These are phyloP conservation scores for Thera britannica DNA, from an alignment of 2,888 invertebrate genomes.

Conservation along the genomic window DNA sequence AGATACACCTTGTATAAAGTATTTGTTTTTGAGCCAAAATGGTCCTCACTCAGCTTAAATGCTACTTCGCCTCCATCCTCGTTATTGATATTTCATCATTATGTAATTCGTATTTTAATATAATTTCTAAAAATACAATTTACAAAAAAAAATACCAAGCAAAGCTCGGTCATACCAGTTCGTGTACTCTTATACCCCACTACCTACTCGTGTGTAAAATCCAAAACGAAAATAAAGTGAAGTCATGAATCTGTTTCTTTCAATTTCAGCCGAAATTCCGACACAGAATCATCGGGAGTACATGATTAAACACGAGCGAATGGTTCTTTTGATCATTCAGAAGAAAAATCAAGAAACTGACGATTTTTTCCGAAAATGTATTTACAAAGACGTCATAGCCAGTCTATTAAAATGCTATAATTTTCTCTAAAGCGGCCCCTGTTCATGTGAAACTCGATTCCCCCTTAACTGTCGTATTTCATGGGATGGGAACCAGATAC, in stretches of 20 bases:
- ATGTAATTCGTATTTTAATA: too few species aligned
- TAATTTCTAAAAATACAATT: too few species aligned
- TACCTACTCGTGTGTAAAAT: slow-evolving; percentile 12
- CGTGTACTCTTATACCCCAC: neutral
- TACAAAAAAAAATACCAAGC: too few species aligned
- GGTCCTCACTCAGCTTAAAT: too few species aligned
- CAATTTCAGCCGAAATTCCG: slow-evolving; percentile 21
- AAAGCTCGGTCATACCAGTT: neutral
- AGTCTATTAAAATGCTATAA: slow-evolving; percentile 21
- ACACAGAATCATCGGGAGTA: slow-evolving; percentile 12
- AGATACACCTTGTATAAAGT: too few species aligned
- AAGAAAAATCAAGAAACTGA: slow-evolving; percentile 16
- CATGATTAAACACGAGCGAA: slow-evolving; percentile 28
- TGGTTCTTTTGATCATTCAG: slow-evolving; percentile 32
- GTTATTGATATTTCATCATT: too few species aligned
- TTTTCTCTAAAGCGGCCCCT: neutral
- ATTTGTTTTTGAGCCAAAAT: too few species aligned
- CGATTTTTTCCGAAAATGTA: slow-evolving; percentile 45
- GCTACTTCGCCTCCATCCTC: too few species aligned
- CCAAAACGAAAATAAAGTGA: slow-evolving; percentile 12
- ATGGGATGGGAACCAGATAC: too few species aligned
- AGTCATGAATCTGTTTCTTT: slow-evolving; percentile 24
- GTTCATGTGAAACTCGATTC: neutral
- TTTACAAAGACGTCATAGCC: slow-evolving; percentile 50
- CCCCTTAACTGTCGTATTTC: too few species aligned